phyloP scores from a whole-genome alignment of 2,797 vertebrate species.

The Coendou prehensilis region DNA sequence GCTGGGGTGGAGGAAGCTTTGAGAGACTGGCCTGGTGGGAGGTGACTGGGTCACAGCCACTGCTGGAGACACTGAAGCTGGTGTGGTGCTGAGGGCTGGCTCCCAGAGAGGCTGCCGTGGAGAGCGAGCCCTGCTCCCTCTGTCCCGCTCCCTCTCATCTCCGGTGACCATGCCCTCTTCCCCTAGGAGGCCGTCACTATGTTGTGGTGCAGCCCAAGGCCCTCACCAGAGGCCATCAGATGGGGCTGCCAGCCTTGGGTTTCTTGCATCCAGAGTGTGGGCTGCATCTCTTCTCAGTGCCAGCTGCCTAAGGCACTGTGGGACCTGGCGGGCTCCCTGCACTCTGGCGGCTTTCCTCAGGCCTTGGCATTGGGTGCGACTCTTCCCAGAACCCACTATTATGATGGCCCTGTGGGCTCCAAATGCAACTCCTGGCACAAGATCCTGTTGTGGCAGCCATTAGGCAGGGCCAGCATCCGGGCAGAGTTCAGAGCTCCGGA shows the following conservation, averaged over 20 bases:
- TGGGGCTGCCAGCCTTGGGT: neutral
- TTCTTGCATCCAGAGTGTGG: neutral
- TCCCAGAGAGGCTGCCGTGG: neutral
- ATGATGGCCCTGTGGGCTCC: neutral
- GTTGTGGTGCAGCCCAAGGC: neutral
- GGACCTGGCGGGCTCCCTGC: neutral
- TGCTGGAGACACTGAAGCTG: neutral
- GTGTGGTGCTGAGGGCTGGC: neutral
- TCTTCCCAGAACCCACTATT: neutral
- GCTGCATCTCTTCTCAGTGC: neutral
- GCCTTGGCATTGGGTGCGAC: neutral
- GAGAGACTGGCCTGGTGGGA: neutral
- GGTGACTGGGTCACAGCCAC: neutral
- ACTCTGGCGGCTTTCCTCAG: neutral
- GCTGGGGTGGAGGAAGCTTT: neutral
- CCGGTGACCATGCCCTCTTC: neutral
- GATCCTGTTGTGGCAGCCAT: neutral
- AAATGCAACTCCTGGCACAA: neutral
- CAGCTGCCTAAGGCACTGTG: neutral
- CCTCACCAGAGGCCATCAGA: neutral
- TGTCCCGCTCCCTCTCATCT: neutral
- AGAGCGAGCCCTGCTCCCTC: neutral
- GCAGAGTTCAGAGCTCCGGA: neutral
- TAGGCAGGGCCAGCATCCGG: neutral
- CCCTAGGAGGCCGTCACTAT: neutral